A percentile compares a stretch with the other conserved stretches of the same genome.
Conservation (phyloP, 2,888 invertebrate genomes). For the Drosophila cracens region DNA sequence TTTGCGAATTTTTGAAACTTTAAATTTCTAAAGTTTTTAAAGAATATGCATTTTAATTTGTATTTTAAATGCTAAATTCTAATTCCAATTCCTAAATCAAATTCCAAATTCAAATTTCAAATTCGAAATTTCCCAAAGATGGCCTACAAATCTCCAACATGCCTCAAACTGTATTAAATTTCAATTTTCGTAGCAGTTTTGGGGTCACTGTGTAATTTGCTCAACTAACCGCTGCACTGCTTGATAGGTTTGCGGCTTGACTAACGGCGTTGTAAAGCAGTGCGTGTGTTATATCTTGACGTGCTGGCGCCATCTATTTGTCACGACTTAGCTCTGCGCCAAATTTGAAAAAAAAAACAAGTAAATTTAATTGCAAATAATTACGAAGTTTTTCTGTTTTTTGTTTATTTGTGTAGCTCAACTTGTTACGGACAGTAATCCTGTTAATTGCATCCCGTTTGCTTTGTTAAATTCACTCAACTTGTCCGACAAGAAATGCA, state of each 20-base stretch:
- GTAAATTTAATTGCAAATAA: background rate
- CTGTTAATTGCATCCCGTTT: constrained; percentile 36
- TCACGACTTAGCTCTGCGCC: background rate
- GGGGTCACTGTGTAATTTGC: fast-evolving
- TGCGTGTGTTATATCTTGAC: background rate
- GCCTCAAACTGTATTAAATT: background rate
- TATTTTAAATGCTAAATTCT: background rate
- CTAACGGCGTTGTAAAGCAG: background rate
- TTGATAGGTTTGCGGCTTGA: background rate
- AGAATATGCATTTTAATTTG: background rate
- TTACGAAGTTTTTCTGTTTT: background rate
- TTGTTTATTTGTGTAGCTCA: background rate
- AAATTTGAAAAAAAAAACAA: constrained; percentile 6
- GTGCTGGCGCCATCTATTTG: constrained; percentile 26
- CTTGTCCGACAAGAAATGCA: constrained; percentile 26
- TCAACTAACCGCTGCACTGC: background rate
- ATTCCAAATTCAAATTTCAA: background rate
- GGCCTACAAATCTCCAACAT: background rate
- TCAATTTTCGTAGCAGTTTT: background rate
- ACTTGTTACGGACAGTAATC: constrained; percentile 5
- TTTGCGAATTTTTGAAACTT: background rate
- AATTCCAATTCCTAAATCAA: background rate
- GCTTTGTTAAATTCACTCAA: constrained; percentile 24
- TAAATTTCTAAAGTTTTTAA: background rate
- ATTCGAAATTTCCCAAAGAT: background rate